Base-by-base conservation (phyloP, 2,797 vertebrate species). In the Myripristis jacobus region DNA sequence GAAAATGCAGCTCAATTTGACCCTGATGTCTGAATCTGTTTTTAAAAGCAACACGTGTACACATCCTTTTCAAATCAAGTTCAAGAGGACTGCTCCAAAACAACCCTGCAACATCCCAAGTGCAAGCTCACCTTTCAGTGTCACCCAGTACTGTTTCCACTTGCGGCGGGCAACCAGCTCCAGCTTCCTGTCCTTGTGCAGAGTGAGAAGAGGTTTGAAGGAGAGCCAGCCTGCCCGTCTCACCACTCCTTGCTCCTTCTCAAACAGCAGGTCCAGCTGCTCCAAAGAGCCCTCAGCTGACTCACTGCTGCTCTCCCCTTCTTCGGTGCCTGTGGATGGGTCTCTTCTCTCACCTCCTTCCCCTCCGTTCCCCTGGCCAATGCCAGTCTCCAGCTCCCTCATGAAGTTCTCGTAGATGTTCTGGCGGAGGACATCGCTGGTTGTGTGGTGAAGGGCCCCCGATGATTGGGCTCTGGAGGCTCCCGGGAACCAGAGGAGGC, bases 381-480 rank as follows among this genome's bases (percentile, higher is more conserved):
- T 91, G 62, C 95, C 95, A 31, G 91, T 94, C 73, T 98, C 96
- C 84, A 98, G 79, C 89, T 98, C 97, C 0, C 95, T 88, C 97
- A 98, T 98, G 89, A 98, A 98, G 80, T 98, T 98, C 85, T 98
- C 95, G 0, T 98, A 98, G 80, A 98, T 98, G 85, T 96, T 97
- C 90, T 97, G 96, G 6, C 93, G 95, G 27, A 97, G 74, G 11
- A 91, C 92, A 11, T 96, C 95, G 0, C 88, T 94, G 61, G 90
- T 79, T 0, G 85, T 72, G 84, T 95, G 95, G 87, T 95, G 94
- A n/a, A 97, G 88, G 0, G 93, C 94, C 0, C 92, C 95, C 10
- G 96, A 95, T 0, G 95, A 92, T 7, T 95, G 89, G 68, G 93
- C 81, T 15, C 95, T 94, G 69, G 94, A 92, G 0, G 95, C 94